Base-by-base conservation (phyloP, 2,113 vertebrate genomes). In the Pedetes capensis region DNA sequence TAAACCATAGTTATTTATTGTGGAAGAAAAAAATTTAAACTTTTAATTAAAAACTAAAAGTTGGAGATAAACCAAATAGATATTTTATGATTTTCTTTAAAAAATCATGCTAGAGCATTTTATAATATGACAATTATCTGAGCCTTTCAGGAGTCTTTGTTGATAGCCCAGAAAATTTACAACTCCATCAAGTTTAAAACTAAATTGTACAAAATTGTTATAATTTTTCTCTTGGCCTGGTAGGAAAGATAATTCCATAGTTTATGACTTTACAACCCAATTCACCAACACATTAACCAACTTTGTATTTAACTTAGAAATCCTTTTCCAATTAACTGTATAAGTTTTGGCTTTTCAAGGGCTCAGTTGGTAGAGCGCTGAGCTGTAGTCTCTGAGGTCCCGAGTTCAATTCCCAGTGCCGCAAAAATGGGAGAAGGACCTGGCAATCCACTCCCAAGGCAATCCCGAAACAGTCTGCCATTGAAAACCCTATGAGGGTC, bases 111-210 rank as follows among this genome's bases (percentile, higher is more conserved):
- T 51, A 57, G 44, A 68, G n/a, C 63, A 71, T 91, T 74, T 84
- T 91, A 78, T 95, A 61, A 80, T 42, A 74, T 53, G 37, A 85
- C 37, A 81, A 51, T 53, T 79, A 87, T 55, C 13, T 87, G 42
- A 91, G 11, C 69, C 44, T 72, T 68, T 89, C 42, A 55, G 39
- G 55, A 72, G 51, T 75, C 13, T 94, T 59, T 39, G 0, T 74
- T 94, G n/a, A 61, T 16, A 79, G 51, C 14, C 69, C 63, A 87
- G 82, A 84, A 6, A 78, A 83, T 66, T 91, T 93, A 91, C 25
- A 91, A 51, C 44, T 39, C 57, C 51, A 79, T 91, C 68, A 95
- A 87, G 29, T 84, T 96, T 53, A 80, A 80, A 14, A 49, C 25
- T 69, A 84, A 89, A 81, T 25, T 80, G 7, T 47, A 27, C 75